These are phyloP conservation scores for Lepidonotus clava DNA, from an alignment of 2,888 invertebrate genomes.

Conservation along the genomic window DNA sequence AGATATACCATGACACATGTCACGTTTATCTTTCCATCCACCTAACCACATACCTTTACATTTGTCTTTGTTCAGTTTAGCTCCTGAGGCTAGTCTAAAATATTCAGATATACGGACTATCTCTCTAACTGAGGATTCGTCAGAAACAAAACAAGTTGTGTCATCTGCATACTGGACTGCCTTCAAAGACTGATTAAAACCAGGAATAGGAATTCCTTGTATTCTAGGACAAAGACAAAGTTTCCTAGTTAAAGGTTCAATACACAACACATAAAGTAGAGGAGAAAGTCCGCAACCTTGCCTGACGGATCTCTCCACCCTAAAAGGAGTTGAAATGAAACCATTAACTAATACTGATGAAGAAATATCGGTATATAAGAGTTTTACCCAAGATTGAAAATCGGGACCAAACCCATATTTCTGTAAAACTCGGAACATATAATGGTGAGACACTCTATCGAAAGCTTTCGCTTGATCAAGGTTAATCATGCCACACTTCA, in stretches of 20 bases:
- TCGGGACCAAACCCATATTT: neutral
- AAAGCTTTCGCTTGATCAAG: slow-evolving; percentile 26
- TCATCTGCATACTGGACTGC: slow-evolving; percentile 24
- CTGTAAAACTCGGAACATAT: neutral
- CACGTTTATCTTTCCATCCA: too few relatives aligned
- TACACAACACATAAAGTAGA: slow-evolving; percentile 15
- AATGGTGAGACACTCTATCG: neutral
- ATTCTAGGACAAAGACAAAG: neutral
- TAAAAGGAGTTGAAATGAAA: neutral
- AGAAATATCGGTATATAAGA: neutral
- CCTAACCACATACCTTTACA: neutral
- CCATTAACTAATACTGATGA: neutral
- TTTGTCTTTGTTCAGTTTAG: neutral
- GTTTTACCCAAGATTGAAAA: neutral
- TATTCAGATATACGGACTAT: neutral
- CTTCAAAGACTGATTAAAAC: neutral
- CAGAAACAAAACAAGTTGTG: neutral
- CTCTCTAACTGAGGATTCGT: neutral
- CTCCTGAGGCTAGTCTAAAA: neutral
- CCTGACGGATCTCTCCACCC: neutral
- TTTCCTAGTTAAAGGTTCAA: neutral
- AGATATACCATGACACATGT: neutral
- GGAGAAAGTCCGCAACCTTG: slow-evolving; percentile 28
- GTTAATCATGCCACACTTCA: neutral
- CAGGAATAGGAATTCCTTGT: neutral